Conservation (phyloP, 1,140 invertebrate species). For the Cotesia typhae region DNA sequence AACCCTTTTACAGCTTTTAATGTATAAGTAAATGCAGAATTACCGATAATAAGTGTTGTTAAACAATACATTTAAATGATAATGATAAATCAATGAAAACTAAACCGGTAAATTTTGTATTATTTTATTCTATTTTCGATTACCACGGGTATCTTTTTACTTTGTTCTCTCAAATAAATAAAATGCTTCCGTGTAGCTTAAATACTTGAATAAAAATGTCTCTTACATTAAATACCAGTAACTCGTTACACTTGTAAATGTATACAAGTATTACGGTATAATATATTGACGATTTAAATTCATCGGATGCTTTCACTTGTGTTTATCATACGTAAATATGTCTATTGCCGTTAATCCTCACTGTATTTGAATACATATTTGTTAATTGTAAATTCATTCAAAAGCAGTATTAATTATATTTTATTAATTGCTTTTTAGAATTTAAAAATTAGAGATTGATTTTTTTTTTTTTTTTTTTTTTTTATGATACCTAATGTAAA, state of each 20-base stretch:
- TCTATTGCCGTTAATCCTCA: no score
- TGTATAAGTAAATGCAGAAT: no score
- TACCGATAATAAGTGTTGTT: no score
- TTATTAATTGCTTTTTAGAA: neutral
- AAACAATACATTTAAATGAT: no score
- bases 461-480: neutral
- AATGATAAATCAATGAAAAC: no score
- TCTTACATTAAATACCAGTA: no score
- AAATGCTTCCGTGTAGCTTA: no score
- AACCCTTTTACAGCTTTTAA: neutral
- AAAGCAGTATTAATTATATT: neutral
- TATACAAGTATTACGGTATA: neutral
- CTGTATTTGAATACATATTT: neutral
- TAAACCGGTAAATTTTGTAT: neutral
- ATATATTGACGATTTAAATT: slow-evolving; percentile 11
- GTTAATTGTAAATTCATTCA: neutral
- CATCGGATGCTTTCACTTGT: neutral
- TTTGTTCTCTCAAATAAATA: neutral
- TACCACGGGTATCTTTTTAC: slow-evolving; percentile 11
- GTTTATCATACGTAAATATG: neutral
- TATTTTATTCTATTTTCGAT: slow-evolving; percentile 11
- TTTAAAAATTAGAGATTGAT: no score
- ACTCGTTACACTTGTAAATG: slow-evolving; percentile 6
- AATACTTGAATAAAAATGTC: no score
- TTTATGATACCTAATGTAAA: neutral